Evolutionary conservation across 1,140 invertebrate species (phyloP), one percentile per base, ranked within the genome.

Genomic region (Drosophila varians): DNA sequence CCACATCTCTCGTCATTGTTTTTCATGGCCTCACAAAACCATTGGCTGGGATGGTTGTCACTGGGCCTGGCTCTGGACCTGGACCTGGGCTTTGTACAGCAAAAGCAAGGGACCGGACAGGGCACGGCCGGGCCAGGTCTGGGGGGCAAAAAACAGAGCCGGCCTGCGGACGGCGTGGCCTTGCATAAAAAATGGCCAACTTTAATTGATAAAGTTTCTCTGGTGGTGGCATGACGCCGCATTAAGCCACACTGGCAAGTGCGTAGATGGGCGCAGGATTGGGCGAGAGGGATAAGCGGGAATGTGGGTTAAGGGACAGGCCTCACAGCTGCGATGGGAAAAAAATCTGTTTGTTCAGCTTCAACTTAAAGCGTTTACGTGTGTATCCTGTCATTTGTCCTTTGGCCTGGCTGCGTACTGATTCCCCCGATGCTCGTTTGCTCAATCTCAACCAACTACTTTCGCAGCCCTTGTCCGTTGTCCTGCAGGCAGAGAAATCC

Each of bases 201-300:
- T 84, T 84, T 84, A 84, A 84, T 84, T 84, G 82, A 84, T 84
- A 84, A 84, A 84, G 80, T 84, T 84, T 84, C 51, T 76, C 64
- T 80, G 82, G 78, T 60, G 75, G 71, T 75, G 71, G 75, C 77
- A 86, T 84, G 80, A 86, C 80, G 82, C 76, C 80, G 80, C 80
- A 84, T 84, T 84, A 86, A 84, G 61, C 58, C 53, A 61, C 60
- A 36, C 21, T 58, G 65, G 21, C 3, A 28, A n/a, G 31, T 42
- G 38, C 38, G 14, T 28, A 47, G 45, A 14, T 28, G 12, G 42
- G 28, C 21, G 2, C 2, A 2, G 4, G 21, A 21, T 21, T 31
- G 28, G 38, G 6, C 9, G 8, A 3, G 12, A 7, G 25, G 7
- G 5, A 4, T 12, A 12, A 5, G 38, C 11, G 12, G 28, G 5